These are phyloP conservation scores for Leptopilina clavipes DNA, from an alignment of 1,140 invertebrate species.

Conservation along the genomic window DNA sequence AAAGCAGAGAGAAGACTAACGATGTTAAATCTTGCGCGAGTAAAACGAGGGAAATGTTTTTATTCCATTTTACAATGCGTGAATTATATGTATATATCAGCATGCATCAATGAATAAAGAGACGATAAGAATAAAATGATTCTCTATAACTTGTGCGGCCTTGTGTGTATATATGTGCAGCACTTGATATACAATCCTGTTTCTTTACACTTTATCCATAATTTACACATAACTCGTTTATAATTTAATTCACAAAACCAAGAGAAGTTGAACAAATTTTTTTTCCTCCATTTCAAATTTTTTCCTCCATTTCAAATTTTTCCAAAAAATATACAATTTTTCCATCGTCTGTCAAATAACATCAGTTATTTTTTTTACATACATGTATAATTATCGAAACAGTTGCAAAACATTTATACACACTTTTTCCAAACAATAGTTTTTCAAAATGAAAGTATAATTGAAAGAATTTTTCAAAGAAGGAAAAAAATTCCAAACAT, in stretches of 20 bases:
- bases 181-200: slow-evolving; percentile 13
- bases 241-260: neutral
- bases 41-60: slow-evolving; percentile 24
- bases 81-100: slow-evolving; percentile 33
- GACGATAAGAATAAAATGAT: slow-evolving; percentile 25
- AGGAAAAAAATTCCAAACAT: neutral
- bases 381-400: too few species aligned
- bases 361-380: too few species aligned
- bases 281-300: neutral
- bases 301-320: too few species aligned
- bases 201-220: slow-evolving; percentile 14
- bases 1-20: neutral
- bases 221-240: slow-evolving; percentile 23
- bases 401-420: too few species aligned
- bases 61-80: slow-evolving; percentile 28
- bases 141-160: slow-evolving; percentile 6
- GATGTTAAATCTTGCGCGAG: neutral
- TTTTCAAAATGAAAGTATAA: too few species aligned
- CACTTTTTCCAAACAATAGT: too few species aligned
- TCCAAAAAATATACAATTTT: too few species aligned
- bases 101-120: slow-evolving; percentile 30
- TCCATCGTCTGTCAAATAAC: too few species aligned
- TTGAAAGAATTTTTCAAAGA: too few species aligned
- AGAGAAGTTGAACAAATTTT: neutral
- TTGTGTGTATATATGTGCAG: neutral